Base-by-base conservation (phyloP, 2,888 invertebrate species). In the Gibbula magus region DNA sequence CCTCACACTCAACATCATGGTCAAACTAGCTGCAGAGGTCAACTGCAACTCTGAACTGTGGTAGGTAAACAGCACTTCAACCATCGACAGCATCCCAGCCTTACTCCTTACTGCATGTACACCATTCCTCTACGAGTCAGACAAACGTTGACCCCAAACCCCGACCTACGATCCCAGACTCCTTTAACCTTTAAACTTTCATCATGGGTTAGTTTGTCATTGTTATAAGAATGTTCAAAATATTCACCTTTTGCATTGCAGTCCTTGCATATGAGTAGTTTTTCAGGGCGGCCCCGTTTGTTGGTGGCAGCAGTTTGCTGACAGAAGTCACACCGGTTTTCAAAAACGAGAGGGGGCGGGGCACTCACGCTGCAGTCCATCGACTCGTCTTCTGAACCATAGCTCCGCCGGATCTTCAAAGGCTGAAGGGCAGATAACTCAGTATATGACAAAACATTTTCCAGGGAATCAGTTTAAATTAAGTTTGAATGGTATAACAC, bases 211-310 rank as follows among this genome's bases (percentile, higher is more conserved):
- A 8, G 8, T 35, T 35, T 35, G 35, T 35, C 35, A 3, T 35
- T 35, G 35, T n/a, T n/a, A 29, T 29, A 18, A 10, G 29, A 16
- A 74, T n/a, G 18, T 8, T n/a, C n/a, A n/a, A n/a, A n/a, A n/a
- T n/a, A 39, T 81, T 56, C 82, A 93, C 93, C 93, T 88, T 90
- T 92, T 16, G 91, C 90, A 80, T 88, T 89, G 83, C 93, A 93
- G 80, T 93, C 93, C 82, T 89, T 92, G 83, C 93, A 93, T 13
- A 88, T 84, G 4, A 93, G 88, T n/a, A 93, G 86, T 5, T 86
- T 86, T 79, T 93, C 92, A 13, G 83, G 83, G 25, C 84, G 80
- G 1, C 91, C 91, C 32, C 87, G 94, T 93, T 85, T 84, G 83
- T 92, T 94, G 39, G 84, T 80, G 4, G 84, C 85, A 22, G 90